Base-by-base conservation (phyloP, 2,888 invertebrate genomes). In the Parelbella ahira region DNA sequence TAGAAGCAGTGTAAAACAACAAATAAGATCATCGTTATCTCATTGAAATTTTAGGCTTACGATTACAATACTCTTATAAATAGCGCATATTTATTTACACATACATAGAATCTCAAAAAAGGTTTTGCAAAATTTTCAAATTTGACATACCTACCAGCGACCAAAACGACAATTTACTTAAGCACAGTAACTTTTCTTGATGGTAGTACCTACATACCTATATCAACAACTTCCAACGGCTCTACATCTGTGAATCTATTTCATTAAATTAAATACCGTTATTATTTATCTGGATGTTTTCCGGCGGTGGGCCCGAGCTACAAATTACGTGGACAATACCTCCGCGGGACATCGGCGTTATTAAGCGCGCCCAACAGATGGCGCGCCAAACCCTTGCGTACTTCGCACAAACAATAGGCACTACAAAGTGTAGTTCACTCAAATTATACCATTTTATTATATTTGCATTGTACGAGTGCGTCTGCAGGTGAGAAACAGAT, bases 321-420 rank as follows among this genome's bases (percentile, higher is more conserved):
- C 86, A 84, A 86, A 87, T 86, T 82, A 83, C 62, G 48, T 56
- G 78, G 74, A 87, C 86, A 87, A 87, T 79, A 54, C 58, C 87
- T 65, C 87, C 56, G 63, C 84, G 82, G 84, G 87, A 69, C 64
- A 66, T 58, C 79, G 62, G 54, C 55, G 59, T 78, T 76, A 75
- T 79, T 78, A 68, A 69, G 65, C 62, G 63, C 57, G 66, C 64
- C 64, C 72, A 69, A 63, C 86, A 86, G 84, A 86, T 86, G 86
- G 74, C 69, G 69, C 52, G 53, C 45, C 54, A 56, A 53, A 57
- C 61, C 61, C 65, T 62, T 60, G 55, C 57, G 50, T 51, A 36
- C 20, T 51, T 56, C 34, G 24, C 37, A 45, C 49, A 47, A 45
- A 45, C 56, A 53, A 54, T 63, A 72, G 68, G 62, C 60, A 66